Evolutionary conservation across 2,888 invertebrate genomes (phyloP).

Genomic region (Sesamia inferens): DNA sequence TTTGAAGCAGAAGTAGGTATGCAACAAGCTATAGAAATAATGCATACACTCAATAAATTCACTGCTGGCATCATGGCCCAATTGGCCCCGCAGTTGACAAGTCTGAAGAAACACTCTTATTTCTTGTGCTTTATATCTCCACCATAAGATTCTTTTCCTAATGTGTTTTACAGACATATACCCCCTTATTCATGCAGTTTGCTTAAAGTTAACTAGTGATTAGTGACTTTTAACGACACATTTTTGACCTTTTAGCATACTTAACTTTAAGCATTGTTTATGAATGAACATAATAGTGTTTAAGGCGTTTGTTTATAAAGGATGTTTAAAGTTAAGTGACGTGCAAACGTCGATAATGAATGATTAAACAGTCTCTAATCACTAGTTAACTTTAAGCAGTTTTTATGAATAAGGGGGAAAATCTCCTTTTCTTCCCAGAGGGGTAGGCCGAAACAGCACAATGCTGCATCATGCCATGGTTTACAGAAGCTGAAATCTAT

Average conservation of each 20-base stretch:
- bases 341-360: too few species aligned
- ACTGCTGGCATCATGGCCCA: neutral
- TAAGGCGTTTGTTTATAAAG: too few species aligned
- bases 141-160: neutral
- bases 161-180: neutral
- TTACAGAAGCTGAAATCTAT: neutral
- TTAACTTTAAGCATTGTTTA: too few species aligned
- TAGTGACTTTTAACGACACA: too few species aligned
- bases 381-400: too few species aligned
- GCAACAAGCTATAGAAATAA: neutral
- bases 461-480: neutral
- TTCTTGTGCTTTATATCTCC: neutral
- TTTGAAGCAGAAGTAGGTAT: constrained; percentile 7
- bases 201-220: too few species aligned
- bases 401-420: too few species aligned
- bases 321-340: too few species aligned
- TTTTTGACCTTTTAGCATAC: too few species aligned
- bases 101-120: neutral
- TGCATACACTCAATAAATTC: neutral
- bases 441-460: neutral
- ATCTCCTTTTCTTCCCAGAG: neutral
- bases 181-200: too few species aligned
- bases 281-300: too few species aligned
- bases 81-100: neutral
- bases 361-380: too few species aligned